Conservation (phyloP, 2,797 vertebrate genomes). For the Heterohyrax brucei region DNA sequence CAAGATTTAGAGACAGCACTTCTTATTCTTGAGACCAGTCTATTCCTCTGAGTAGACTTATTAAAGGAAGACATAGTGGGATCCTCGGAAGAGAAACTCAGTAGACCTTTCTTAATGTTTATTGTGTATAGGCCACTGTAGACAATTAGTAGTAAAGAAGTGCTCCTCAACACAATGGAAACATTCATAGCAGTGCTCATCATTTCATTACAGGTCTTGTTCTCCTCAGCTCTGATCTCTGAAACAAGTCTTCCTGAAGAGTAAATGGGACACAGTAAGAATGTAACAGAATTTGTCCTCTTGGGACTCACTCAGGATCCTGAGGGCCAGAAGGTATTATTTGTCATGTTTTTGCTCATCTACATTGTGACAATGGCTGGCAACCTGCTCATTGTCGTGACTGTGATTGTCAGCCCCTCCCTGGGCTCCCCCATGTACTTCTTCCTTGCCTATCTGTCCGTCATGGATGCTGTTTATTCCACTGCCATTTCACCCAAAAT, state of each 20-base stretch:
- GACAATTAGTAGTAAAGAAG: not conserved
- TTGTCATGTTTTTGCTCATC: slow-evolving; percentile 68
- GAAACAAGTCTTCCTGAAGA: not conserved
- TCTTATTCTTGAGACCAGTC: no score
- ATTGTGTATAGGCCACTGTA: not conserved
- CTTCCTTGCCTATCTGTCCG: slow-evolving; percentile 54
- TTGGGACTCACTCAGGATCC: slow-evolving; percentile 76
- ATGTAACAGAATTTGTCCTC: slow-evolving; percentile 71
- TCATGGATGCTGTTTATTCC: slow-evolving; percentile 61
- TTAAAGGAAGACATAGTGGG: no score
- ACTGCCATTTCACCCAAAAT: not conserved
- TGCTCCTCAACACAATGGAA: not conserved
- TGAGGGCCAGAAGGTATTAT: slow-evolving; percentile 45
- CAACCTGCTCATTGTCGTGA: slow-evolving; percentile 76
- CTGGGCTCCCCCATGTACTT: slow-evolving; percentile 63
- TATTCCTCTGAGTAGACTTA: no score
- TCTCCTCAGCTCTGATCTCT: not conserved
- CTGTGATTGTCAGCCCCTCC: not conserved
- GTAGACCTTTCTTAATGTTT: not conserved
- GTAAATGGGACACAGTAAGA: not conserved
- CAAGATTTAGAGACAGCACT: no score
- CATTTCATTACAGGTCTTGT: not conserved
- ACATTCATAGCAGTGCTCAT: not conserved
- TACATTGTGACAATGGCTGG: slow-evolving; percentile 76
- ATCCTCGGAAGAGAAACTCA: no score